Percentiles rank a stretch among this genome's conserved stretches.
Evolutionary conservation across 2,888 invertebrate genomes (phyloP).

Genomic region (Heliconius ismenius): DNA sequence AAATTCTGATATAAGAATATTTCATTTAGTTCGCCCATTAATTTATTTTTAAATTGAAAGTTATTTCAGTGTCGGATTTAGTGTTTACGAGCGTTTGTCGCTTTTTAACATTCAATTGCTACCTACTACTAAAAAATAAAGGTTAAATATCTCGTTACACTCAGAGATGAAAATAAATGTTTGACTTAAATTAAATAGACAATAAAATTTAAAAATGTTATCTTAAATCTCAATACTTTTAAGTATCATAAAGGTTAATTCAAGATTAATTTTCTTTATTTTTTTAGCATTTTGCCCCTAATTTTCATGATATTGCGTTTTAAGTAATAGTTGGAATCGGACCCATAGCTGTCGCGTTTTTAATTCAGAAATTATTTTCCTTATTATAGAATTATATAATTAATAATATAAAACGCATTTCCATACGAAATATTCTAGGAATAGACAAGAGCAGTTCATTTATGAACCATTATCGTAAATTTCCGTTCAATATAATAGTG

Average conservation of each 20-base stretch:
- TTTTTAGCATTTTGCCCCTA: too few relatives aligned
- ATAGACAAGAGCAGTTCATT: constrained; percentile 33
- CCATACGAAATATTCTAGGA: constrained; percentile 21
- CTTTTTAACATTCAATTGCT: constrained; percentile 16
- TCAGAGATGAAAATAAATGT: not conserved
- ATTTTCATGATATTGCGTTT: too few relatives aligned
- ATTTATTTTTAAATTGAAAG: constrained; percentile 41
- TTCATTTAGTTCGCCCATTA: constrained; percentile 36
- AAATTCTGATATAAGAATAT: constrained; percentile 40
- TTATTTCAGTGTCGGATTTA: constrained; percentile 36
- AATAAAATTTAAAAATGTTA: not conserved
- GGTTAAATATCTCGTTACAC: not conserved
- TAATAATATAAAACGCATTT: not conserved
- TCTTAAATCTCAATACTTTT: too few relatives aligned
- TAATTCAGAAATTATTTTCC: not conserved
- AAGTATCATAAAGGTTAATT: too few relatives aligned
- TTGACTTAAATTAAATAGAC: not conserved
- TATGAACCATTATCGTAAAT: constrained; percentile 74
- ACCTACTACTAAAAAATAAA: not conserved
- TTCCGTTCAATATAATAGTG: constrained; percentile 78
- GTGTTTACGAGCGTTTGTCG: constrained; percentile 27
- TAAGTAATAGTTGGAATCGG: too few relatives aligned
- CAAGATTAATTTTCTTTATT: too few relatives aligned
- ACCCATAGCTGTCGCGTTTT: too few relatives aligned
- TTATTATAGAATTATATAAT: not conserved